phyloP scores from a whole-genome alignment of 2,797 vertebrate species.

The Coilia nasus region DNA sequence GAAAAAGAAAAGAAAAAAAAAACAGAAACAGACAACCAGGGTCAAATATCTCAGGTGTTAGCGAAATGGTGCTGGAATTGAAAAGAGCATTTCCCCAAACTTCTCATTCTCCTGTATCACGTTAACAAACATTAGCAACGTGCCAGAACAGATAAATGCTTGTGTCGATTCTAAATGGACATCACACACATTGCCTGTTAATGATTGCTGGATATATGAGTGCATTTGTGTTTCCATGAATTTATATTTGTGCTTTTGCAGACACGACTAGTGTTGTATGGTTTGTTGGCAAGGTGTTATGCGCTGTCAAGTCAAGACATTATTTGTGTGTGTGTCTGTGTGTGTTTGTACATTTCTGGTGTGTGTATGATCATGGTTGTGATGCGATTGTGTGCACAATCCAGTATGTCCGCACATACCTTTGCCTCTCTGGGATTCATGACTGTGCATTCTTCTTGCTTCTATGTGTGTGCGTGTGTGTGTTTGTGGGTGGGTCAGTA shows the following conservation, averaged over 20 bases:
- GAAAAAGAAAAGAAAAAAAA: not conserved
- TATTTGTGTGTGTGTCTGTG: not conserved
- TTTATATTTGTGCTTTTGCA: not conserved
- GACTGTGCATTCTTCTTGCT: not conserved
- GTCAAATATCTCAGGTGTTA: slow-evolving; percentile 6
- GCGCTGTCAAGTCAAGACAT: not conserved
- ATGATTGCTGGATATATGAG: not conserved
- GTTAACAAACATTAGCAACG: not conserved
- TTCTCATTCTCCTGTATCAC: not conserved
- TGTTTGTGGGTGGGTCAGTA: not conserved
- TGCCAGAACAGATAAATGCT: not conserved
- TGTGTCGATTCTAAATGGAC: not conserved
- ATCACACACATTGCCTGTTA: not conserved
- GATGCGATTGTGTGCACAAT: not conserved
- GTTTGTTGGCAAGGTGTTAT: not conserved
- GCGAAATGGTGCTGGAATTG: not conserved
- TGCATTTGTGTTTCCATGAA: not conserved
- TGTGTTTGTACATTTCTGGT: not conserved
- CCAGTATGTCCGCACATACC: not conserved
- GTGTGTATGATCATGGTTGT: not conserved
- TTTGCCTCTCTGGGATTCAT: too few relatives aligned
- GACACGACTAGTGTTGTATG: not conserved
- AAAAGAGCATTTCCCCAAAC: not conserved
- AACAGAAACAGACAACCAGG: slow-evolving; percentile 6
- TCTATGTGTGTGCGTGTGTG: not conserved